phyloP scores from a whole-genome alignment of 2,797 vertebrate genomes.

The Amblyraja radiata region DNA sequence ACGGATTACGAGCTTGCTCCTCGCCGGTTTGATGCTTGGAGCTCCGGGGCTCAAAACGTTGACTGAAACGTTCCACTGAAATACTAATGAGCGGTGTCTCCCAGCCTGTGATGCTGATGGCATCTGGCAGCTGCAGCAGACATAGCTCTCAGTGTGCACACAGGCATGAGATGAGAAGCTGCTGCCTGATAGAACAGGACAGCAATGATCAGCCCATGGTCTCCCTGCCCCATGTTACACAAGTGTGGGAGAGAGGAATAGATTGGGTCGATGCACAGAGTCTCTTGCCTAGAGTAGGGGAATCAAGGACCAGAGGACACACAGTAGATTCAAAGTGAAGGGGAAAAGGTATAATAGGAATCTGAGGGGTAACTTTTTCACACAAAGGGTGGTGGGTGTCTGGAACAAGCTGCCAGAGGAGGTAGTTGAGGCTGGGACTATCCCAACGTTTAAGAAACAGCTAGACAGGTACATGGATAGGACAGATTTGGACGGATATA shows the following conservation, averaged over 20 bases:
- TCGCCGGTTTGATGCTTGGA: neutral
- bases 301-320: too few species aligned
- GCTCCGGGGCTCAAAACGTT: neutral
- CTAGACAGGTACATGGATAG: too few species aligned
- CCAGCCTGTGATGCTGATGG: slow-evolving; percentile 47
- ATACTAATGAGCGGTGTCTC: slow-evolving; percentile 3
- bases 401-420: too few species aligned
- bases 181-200: slow-evolving; percentile 50
- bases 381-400: too few species aligned
- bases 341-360: too few species aligned
- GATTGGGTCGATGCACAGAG: too few species aligned
- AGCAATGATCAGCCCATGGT: slow-evolving; percentile 47
- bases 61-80: slow-evolving; percentile 16
- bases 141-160: neutral
- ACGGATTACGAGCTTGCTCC: neutral
- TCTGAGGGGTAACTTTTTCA: too few species aligned
- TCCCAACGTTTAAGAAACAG: too few species aligned
- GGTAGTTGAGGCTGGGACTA: too few species aligned
- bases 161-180: slow-evolving; percentile 45
- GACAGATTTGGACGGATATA: too few species aligned
- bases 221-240: neutral
- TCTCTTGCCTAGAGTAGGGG: too few species aligned
- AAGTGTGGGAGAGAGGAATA: neutral
- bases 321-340: too few species aligned
- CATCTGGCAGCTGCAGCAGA: slow-evolving; percentile 44